These are phyloP conservation scores for Ibidorhyncha struthersii DNA, from an alignment of 2,113 vertebrate species.

Conservation along the genomic window DNA sequence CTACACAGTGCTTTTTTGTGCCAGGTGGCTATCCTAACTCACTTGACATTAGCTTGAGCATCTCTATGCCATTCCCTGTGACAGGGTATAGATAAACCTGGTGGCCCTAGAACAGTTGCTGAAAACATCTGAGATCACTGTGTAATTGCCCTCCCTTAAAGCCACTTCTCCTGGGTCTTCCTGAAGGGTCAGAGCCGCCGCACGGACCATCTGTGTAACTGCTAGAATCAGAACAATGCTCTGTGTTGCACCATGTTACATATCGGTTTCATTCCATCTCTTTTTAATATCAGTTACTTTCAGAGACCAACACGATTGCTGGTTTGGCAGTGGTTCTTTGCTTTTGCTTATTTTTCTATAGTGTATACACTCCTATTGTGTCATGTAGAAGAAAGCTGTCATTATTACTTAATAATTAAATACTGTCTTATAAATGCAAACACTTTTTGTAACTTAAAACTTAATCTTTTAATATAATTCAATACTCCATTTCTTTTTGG, in stretches of 20 bases:
- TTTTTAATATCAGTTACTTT: background rate
- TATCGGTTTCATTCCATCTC: background rate
- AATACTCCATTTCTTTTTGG: background rate
- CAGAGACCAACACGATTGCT: background rate
- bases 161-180: background rate
- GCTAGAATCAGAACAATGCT: background rate
- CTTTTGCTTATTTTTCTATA: background rate
- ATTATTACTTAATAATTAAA: background rate
- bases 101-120: background rate
- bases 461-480: background rate
- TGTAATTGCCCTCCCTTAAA: background rate
- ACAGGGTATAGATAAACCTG: rapidly evolving
- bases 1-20: background rate
- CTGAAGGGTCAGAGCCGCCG: background rate
- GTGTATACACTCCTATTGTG: background rate
- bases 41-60: background rate
- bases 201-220: background rate
- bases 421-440: rapidly evolving
- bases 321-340: background rate
- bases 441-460: background rate
- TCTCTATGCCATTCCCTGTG: background rate
- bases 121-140: background rate
- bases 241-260: background rate
- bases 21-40: background rate
- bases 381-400: background rate